Conservation (phyloP, 2,888 invertebrate species). For the Drosophila nigricruria region DNA sequence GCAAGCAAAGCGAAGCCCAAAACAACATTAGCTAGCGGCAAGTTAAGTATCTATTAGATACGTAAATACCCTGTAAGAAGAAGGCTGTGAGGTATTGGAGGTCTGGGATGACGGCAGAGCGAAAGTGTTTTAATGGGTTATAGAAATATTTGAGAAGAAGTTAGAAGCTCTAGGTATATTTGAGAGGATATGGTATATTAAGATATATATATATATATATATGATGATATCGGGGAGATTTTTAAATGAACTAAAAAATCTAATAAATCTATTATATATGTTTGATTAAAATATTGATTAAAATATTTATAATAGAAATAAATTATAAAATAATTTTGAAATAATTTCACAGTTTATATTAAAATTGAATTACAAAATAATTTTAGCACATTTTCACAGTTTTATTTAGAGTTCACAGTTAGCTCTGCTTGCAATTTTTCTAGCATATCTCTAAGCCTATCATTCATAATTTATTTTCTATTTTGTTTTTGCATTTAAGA, state of each 20-base stretch:
- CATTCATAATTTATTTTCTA: background rate
- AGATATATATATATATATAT: too few relatives aligned
- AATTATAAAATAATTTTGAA: too few relatives aligned
- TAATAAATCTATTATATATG: too few relatives aligned
- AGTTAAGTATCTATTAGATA: constrained; percentile 42
- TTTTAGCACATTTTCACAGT: too few relatives aligned
- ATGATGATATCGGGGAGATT: too few relatives aligned
- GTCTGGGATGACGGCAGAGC: background rate
- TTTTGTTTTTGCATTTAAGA: constrained; percentile 9
- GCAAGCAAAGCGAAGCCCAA: constrained; percentile 34
- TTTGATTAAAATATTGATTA: too few relatives aligned
- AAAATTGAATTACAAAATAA: too few relatives aligned
- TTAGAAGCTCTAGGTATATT: background rate
- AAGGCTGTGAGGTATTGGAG: too few relatives aligned
- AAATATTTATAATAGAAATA: too few relatives aligned
- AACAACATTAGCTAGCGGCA: constrained; percentile 43
- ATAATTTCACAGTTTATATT: too few relatives aligned
- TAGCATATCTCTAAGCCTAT: constrained; percentile 1
- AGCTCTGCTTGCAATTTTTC: background rate
- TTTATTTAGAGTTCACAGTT: background rate
- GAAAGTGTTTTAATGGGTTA: background rate
- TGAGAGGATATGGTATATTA: too few relatives aligned
- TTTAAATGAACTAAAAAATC: too few relatives aligned
- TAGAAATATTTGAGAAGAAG: background rate
- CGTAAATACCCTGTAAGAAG: constrained; percentile 10